A percentile compares a stretch with the other conserved stretches of the same genome.
phyloP scores from a whole-genome alignment of 2,797 vertebrate species.

The Aotus griseimembra region DNA sequence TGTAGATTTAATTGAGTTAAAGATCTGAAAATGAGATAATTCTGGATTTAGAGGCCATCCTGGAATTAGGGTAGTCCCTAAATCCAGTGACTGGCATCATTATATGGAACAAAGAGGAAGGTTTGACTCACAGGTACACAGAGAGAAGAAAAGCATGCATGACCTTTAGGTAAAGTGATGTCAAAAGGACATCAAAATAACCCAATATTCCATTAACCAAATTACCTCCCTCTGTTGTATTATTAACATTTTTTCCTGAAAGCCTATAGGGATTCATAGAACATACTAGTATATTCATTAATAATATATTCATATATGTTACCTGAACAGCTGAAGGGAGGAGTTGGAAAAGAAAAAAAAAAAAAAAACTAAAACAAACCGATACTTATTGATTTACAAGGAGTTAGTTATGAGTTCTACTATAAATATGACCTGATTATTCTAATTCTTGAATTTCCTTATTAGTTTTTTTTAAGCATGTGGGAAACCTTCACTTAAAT shows the following conservation, averaged over 20 bases:
- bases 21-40: neutral
- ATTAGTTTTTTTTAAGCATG: neutral
- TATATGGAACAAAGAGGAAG: too few relatives aligned
- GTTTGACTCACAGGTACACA: too few relatives aligned
- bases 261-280: neutral
- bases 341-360: rapidly evolving
- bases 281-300: neutral
- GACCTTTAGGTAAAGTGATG: neutral
- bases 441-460: neutral
- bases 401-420: neutral
- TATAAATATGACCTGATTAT: neutral
- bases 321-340: neutral
- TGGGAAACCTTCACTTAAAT: neutral
- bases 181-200: neutral
- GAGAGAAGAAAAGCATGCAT: too few relatives aligned
- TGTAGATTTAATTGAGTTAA: neutral
- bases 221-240: neutral
- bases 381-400: neutral
- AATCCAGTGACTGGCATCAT: too few relatives aligned
- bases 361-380: rapidly evolving
- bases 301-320: neutral
- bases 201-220: neutral
- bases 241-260: neutral
- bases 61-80: too few relatives aligned
- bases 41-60: neutral